Evolutionary conservation across 30 jellyfish, hydroid and myxozoan genomes (phyloP), one percentile per base, ranked within the genome.

Genomic region (Euphysa ruthae): DNA sequence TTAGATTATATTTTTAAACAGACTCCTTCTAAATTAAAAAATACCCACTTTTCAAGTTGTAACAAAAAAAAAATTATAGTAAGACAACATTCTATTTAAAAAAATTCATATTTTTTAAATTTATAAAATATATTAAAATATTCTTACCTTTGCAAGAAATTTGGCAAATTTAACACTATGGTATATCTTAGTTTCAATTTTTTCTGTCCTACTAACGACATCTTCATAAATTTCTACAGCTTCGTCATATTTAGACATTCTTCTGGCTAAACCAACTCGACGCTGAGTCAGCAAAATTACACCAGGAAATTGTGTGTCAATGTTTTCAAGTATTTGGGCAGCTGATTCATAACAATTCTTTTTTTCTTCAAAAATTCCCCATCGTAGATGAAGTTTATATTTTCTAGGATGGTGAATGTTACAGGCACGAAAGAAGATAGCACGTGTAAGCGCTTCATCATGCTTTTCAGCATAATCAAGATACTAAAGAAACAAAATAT

Each of bases 281-380:
- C 94, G 66, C 60, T 70, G 38, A 4, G 93, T 69, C 50, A 88
- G 77, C 80, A 88, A 38, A n/a, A 74, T 68, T 82, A 88, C 22
- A 34, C 97, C 97, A 21, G 97, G 97, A 22, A 80, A 27, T 15
- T 66, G 29, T 18, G 82, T 80, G 19, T 70, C 94, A 32, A 88
- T 29, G 16, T 61, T 64, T 1, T 69, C 50, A 20, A 88, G 61
- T 27, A 88, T 73, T 43, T 35, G 79, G 43, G 93, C 71, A 62
- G 97, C 93, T 29, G 38, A 21, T 8, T 55, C 77, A 49, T 49
- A 21, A 28, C 75, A 73, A 19, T 64, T 30, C 8, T 80, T 81
- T 8, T 71, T 52, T 49, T 88, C 97, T 66, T 88, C 97, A 55
- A 88, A 88, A 7, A 82, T 92, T 22, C 94, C 93, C 97, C 97